Evolutionary conservation across 2,888 invertebrate genomes (phyloP).

Genomic region (Hypena proboscidalis): DNA sequence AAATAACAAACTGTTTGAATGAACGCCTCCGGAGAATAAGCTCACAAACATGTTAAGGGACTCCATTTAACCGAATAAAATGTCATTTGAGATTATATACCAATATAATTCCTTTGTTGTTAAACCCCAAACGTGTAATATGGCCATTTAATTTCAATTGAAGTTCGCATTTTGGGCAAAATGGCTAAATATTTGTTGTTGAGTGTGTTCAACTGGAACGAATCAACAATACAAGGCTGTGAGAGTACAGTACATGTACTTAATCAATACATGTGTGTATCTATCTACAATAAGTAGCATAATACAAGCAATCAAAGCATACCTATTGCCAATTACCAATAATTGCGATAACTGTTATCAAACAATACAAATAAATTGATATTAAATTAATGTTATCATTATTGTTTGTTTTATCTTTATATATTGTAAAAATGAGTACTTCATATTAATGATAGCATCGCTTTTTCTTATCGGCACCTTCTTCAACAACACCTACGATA

Average conservation of each 20-base stretch:
- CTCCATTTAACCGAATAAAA: slow-evolving; percentile 68
- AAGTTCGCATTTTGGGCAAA: slow-evolving; percentile 27
- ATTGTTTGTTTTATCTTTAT: slow-evolving; percentile 76
- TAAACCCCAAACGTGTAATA: slow-evolving; percentile 59
- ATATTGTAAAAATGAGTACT: slow-evolving; percentile 74
- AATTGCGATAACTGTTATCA: slow-evolving; percentile 77
- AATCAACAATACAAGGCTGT: slow-evolving; percentile 10
- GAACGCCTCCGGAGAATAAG: slow-evolving; percentile 78
- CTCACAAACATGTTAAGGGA: slow-evolving; percentile 47
- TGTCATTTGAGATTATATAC: slow-evolving; percentile 64
- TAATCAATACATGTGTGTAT: background rate
- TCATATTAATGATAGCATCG: slow-evolving; percentile 75
- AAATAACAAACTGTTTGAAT: slow-evolving; percentile 71
- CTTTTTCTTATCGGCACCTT: slow-evolving; percentile 56
- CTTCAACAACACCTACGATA: slow-evolving; percentile 44
- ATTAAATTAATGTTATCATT: slow-evolving; percentile 77
- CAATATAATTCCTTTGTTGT: slow-evolving; percentile 58
- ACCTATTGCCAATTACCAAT: slow-evolving; percentile 63
- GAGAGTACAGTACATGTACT: background rate
- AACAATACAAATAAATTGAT: slow-evolving; percentile 78
- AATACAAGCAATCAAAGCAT: slow-evolving; percentile 58
- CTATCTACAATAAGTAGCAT: slow-evolving; percentile 43
- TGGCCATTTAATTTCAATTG: slow-evolving; percentile 65
- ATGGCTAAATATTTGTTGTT: slow-evolving; percentile 15
- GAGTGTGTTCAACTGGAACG: slow-evolving; percentile 11